These are phyloP conservation scores for Aphaenogaster ashmeadi DNA, from an alignment of 1,140 invertebrate genomes.

Conservation along the genomic window DNA sequence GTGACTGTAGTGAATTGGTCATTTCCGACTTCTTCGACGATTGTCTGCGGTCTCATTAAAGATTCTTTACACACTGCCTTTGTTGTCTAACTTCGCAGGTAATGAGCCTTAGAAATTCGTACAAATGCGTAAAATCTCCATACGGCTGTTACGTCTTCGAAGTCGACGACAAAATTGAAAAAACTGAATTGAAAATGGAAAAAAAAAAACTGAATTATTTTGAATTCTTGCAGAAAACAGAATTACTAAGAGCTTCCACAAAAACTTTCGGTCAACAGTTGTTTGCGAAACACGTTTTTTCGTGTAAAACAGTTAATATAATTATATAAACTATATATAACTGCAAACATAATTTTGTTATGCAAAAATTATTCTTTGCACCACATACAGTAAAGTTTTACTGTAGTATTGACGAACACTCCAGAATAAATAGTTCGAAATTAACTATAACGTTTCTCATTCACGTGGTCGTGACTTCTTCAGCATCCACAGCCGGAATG, in stretches of 20 bases:
- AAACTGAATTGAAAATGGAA: neutral
- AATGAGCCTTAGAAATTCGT: neutral
- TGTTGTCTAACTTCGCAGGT: neutral
- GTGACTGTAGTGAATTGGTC: constrained; percentile 17
- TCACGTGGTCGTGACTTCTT: constrained; percentile 51
- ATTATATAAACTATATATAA: too few species aligned
- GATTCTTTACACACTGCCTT: constrained; percentile 14
- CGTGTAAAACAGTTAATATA: neutral
- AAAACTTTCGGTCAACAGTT: neutral
- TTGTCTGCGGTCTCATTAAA: neutral
- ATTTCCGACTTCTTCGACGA: constrained; percentile 26
- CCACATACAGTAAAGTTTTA: neutral
- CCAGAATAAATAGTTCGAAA: neutral
- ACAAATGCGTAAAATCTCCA: neutral
- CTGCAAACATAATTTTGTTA: neutral
- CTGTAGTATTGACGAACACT: neutral
- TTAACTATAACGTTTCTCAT: neutral
- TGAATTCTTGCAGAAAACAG: neutral
- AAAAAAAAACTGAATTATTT: neutral
- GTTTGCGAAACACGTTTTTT: neutral
- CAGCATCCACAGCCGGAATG: constrained; percentile 72
- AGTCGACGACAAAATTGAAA: neutral
- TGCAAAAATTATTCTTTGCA: constrained; percentile 3
- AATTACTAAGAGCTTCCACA: neutral
- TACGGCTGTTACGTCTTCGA: neutral